phyloP scores from a whole-genome alignment of 2,888 invertebrate genomes.

The Polymixis flavicincta region DNA sequence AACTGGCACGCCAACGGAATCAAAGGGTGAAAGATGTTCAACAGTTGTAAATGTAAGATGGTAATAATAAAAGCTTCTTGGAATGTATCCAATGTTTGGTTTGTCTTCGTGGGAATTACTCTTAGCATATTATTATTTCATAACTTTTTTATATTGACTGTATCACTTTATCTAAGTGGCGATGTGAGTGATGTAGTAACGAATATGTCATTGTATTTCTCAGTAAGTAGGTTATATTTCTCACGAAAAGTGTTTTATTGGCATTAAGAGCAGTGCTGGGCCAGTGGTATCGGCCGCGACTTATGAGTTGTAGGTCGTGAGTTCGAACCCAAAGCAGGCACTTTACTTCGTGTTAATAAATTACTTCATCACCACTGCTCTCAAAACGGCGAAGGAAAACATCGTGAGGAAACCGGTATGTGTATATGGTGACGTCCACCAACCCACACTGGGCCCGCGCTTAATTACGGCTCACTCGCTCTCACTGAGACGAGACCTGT shows the following conservation, averaged over 20 bases:
- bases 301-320: too few species aligned
- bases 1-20: conserved; percentile 28
- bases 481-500: too few species aligned
- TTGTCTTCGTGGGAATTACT: conserved; percentile 57
- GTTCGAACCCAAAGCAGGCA: too few species aligned
- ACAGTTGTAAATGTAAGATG: conserved; percentile 49
- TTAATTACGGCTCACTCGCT: too few species aligned
- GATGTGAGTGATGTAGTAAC: conserved; percentile 8
- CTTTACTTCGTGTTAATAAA: too few species aligned
- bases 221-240: neutral
- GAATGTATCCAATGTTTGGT: conserved; percentile 46
- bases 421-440: too few species aligned
- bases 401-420: too few species aligned
- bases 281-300: too few species aligned
- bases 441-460: too few species aligned
- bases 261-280: too few species aligned
- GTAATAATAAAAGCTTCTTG: conserved; percentile 52
- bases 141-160: conserved; percentile 13
- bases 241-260: conserved; percentile 22
- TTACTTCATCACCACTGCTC: too few species aligned
- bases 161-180: conserved; percentile 16
- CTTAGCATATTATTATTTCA: conserved; percentile 20
- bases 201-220: conserved; percentile 26
- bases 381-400: too few species aligned
- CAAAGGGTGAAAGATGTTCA: conserved; percentile 27